Evolutionary conservation across 2,888 invertebrate species (phyloP).

Genomic region (Aporophyla lueneburgensis): DNA sequence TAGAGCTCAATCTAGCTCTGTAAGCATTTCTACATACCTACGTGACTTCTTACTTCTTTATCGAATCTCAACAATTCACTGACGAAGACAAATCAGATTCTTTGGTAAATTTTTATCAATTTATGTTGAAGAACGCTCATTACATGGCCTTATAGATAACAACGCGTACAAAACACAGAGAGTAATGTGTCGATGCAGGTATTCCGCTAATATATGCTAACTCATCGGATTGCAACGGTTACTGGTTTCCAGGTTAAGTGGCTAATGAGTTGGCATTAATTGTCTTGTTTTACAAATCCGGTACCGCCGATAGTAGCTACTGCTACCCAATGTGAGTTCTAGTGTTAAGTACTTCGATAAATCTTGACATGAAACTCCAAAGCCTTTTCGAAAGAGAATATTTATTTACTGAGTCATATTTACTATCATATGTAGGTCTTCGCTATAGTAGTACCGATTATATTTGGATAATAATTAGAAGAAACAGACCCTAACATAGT

Average conservation of each 20-base stretch:
- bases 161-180: neutral
- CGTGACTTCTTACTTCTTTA: constrained; percentile 29
- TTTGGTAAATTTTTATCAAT: neutral
- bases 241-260: constrained; percentile 73
- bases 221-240: constrained; percentile 59
- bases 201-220: constrained; percentile 65
- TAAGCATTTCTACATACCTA: constrained; percentile 16
- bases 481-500: too few species aligned
- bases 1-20: neutral
- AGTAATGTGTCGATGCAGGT: neutral
- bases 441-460: neutral
- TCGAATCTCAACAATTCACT: constrained; percentile 6
- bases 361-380: constrained; percentile 4
- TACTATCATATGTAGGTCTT: neutral
- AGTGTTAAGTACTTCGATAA: neutral
- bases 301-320: constrained; percentile 3
- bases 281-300: constrained; percentile 66
- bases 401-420: neutral
- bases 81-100: neutral
- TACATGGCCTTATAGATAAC: neutral
- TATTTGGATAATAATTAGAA: neutral
- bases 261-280: constrained; percentile 72
- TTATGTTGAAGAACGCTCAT: neutral
- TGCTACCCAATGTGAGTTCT: neutral
- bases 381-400: neutral